Evolutionary conservation across 2,888 invertebrate species (phyloP).

Genomic region (Pandemis corylana): DNA sequence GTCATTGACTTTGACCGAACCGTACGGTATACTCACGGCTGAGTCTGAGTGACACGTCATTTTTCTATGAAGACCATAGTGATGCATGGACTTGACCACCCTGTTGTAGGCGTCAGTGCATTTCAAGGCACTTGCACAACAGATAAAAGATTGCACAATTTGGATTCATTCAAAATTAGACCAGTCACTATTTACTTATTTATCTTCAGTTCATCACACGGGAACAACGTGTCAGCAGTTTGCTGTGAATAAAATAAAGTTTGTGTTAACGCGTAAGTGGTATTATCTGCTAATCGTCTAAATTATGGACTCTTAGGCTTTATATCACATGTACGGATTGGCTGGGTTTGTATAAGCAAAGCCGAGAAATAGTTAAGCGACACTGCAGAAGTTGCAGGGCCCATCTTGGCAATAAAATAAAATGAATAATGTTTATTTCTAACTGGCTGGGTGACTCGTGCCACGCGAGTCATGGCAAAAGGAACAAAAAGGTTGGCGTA

Average conservation of each 20-base stretch:
- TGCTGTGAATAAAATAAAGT: neutral
- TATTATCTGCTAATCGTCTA: neutral
- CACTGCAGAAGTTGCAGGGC: neutral
- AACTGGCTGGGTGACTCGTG: conserved; percentile 28
- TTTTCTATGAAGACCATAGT: conserved; percentile 25
- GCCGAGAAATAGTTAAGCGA: neutral
- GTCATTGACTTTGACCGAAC: conserved; percentile 26
- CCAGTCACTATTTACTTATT: neutral
- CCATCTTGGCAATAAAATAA: neutral
- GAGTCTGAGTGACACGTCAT: conserved; percentile 18
- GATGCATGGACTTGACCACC: conserved; percentile 13
- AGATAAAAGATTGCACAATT: conserved; percentile 35
- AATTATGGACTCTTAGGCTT: neutral
- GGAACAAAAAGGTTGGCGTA: conserved; percentile 28
- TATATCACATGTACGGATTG: neutral
- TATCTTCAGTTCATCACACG: conserved; percentile 5
- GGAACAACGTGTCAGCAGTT: conserved; percentile 2
- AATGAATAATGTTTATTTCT: neutral
- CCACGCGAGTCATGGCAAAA: conserved; percentile 26
- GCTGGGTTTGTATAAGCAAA: neutral
- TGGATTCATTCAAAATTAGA: conserved; percentile 3
- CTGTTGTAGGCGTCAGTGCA: conserved; percentile 8
- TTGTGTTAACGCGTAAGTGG: neutral
- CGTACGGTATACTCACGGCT: conserved; percentile 13
- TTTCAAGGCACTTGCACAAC: conserved; percentile 41